Percentiles rank a stretch among this genome's conserved stretches.
phyloP scores from a whole-genome alignment of 2,888 invertebrate genomes.

The Deroplatys truncata region DNA sequence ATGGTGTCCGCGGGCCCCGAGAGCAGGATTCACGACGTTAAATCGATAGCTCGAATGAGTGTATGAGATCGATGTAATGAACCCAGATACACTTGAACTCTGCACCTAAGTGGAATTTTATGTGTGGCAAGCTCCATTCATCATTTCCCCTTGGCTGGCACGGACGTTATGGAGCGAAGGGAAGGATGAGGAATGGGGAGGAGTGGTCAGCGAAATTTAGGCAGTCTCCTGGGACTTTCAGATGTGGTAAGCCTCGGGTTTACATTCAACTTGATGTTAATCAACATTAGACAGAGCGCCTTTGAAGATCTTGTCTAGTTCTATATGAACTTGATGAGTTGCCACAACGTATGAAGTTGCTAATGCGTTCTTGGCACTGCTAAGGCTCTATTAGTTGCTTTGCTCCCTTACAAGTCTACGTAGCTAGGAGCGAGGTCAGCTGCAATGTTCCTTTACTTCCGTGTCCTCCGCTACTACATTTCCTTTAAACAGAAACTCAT shows the following conservation, averaged over 20 bases:
- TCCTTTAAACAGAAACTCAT: no score
- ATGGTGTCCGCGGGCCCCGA: neutral
- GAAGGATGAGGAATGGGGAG: neutral
- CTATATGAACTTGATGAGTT: neutral
- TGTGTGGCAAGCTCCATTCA: neutral
- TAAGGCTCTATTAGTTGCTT: neutral
- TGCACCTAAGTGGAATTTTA: slow-evolving; percentile 10
- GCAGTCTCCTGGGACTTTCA: neutral
- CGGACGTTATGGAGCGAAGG: neutral
- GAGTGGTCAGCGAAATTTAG: neutral
- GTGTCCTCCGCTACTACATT: no score
- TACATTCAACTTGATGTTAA: neutral
- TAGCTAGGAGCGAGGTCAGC: neutral
- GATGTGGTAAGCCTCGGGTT: neutral
- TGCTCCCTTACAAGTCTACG: neutral
- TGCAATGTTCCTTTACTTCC: no score
- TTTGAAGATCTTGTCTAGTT: neutral
- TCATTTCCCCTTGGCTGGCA: neutral
- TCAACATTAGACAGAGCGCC: neutral
- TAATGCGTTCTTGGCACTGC: neutral
- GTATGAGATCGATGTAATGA: slow-evolving; percentile 8
- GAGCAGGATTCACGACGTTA: neutral
- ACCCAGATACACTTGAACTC: slow-evolving; percentile 2
- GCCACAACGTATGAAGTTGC: no score
- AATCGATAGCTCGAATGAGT: slow-evolving; percentile 1